Conservation (phyloP, 1,140 invertebrate genomes). For the Neelides sp. region DNA sequence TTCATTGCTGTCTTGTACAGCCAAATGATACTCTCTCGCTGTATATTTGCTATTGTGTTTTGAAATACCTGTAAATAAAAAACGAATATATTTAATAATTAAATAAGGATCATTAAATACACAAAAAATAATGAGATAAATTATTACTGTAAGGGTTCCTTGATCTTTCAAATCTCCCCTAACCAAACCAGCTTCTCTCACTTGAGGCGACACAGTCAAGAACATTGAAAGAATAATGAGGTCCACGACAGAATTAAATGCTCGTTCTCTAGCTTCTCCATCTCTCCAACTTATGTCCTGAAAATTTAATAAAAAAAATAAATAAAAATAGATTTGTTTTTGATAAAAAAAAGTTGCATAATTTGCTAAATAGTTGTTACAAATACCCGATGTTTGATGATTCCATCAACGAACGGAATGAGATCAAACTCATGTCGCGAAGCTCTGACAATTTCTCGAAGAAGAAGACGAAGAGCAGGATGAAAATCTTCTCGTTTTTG, state of each 20-base stretch:
- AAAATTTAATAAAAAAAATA: too few relatives aligned
- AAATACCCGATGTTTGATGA: constrained; percentile 43
- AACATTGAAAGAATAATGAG: constrained; percentile 74
- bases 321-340: too few relatives aligned
- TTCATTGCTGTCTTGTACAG: constrained; percentile 63
- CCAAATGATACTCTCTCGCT: constrained; percentile 71
- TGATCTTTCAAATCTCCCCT: constrained; percentile 52
- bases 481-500: constrained; percentile 82
- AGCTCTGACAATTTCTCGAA: constrained; percentile 76
- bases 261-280: constrained; percentile 46
- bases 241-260: constrained; percentile 70
- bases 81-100: background rate
- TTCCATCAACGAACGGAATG: constrained; percentile 53
- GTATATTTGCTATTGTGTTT: constrained; percentile 57
- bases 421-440: constrained; percentile 58
- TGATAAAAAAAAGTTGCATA: constrained; percentile 43
- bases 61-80: constrained; percentile 49
- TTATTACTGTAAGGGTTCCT: constrained; percentile 32
- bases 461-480: constrained; percentile 62
- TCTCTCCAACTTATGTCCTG: constrained; percentile 31
- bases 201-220: constrained; percentile 58
- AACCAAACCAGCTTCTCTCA: constrained; percentile 54
- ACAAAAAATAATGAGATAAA: constrained; percentile 13
- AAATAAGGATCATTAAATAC: constrained; percentile 11
- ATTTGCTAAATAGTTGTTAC: constrained; percentile 42